Evolutionary conservation across 2,797 vertebrate species (phyloP), one percentile per base, ranked within the genome.

Genomic region (Melanotaenia trifasciata): DNA sequence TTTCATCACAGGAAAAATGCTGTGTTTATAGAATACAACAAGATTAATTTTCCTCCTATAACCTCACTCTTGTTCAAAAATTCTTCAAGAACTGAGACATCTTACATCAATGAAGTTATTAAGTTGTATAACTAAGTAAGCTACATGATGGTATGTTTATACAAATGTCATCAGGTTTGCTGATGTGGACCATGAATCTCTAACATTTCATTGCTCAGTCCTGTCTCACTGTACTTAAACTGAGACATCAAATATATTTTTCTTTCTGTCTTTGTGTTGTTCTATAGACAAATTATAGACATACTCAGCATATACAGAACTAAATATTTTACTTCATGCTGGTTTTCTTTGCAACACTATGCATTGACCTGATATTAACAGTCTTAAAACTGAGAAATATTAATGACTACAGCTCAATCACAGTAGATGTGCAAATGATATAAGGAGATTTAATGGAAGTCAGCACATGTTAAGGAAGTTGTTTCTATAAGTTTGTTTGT

Each of bases 401-500:
- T 40, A 12, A 50, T 53, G 60, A 38, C 26, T 26, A 3, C 3
- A 16, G 51, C 24, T 38, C 59, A 11, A 76, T 79, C 30, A 28
- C 11, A 56, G 56, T 63, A 81, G 70, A 78, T 81, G 70, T 67
- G 18, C 1, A 13, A 16, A 45, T 58, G 12, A 36, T 57, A 36
- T 9, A 20, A 14, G 4, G 13, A 65, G 47, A 14, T 14, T 64
- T 11, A 24, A 38, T 63, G 40, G 35, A 71, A 22, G 32, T 7
- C 32, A 47, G 54, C 43, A 62, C 68, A 59, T 33, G 8, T 12
- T n/a, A 10, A n/a, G 18, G 16, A 28, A 4, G n/a, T 8, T 10
- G 36, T 51, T 51, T 20, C 28, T 47, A 16, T 47, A 1, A 40
- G 14, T 40, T 12, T 16, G 3, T 12, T 43, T 2, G 5, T 12